Conservation (phyloP, 2,113 vertebrate genomes). For the Ranitomeya imitator region DNA sequence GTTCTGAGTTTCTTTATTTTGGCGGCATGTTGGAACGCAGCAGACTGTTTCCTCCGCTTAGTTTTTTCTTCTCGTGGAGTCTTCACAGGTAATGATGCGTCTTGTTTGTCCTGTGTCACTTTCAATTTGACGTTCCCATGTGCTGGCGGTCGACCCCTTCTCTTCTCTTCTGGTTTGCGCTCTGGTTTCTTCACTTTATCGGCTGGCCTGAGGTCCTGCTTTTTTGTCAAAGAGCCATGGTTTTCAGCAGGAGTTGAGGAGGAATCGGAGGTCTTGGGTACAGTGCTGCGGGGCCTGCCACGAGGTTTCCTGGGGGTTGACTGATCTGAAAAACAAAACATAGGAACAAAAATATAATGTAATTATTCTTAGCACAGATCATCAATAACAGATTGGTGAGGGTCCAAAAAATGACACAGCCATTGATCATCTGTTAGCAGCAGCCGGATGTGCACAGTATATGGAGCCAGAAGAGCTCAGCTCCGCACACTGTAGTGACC, state of each 20-base stretch:
- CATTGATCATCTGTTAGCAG: too few species aligned
- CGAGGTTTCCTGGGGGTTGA: constrained; percentile 78
- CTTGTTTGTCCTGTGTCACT: constrained; percentile 73
- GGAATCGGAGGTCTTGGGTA: constrained; percentile 72
- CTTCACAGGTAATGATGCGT: constrained; percentile 69
- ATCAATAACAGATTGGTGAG: too few species aligned
- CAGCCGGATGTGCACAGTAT: too few species aligned
- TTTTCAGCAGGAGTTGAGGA: constrained; percentile 72
- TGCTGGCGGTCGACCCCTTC: constrained; percentile 90
- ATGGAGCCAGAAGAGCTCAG: too few species aligned
- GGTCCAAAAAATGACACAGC: too few species aligned
- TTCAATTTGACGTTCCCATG: constrained; percentile 81
- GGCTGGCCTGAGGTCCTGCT: constrained; percentile 78
- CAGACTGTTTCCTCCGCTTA: constrained; percentile 78
- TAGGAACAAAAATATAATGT: not conserved
- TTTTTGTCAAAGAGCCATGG: constrained; percentile 72
- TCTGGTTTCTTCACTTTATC: constrained; percentile 87
- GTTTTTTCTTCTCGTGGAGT: constrained; percentile 81
- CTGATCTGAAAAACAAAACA: constrained; percentile 67
- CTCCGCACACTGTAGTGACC: too few species aligned
- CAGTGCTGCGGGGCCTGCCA: constrained; percentile 77
- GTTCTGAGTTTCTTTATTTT: constrained; percentile 91
- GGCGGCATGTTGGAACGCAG: constrained; percentile 79
- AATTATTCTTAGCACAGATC: too few species aligned
- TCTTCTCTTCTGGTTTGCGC: constrained; percentile 81